Evolutionary conservation across 2,113 vertebrate genomes (phyloP), one percentile per base, ranked within the genome.

Genomic region (Megatriorchis doriae): DNA sequence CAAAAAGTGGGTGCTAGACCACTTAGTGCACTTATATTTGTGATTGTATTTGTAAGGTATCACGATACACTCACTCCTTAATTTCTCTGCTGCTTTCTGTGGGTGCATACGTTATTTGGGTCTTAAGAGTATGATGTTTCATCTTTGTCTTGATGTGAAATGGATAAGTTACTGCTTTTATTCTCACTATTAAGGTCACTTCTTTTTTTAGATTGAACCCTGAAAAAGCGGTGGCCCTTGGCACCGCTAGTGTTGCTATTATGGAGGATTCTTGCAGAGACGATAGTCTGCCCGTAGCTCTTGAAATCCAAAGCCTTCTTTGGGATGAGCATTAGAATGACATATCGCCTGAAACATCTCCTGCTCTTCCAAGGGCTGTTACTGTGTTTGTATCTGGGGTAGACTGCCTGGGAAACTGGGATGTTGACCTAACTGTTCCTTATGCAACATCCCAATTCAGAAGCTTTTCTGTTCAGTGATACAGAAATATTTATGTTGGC

Each of bases 401-500:
- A 22, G 34, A n/a, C 55, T 84, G 90, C 75, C 80, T 88, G 86
- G 65, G 90, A 94, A 86, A 63, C 55, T 26, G 94, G 52, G 75
- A 17, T 83, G 77, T 81, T 95, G 92, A 67, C 75, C 86, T 32
- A 26, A 63, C 63, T 92, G 42, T n/a, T 92, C 67, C 75, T 92
- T 84, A 27, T 78, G 79, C 82, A 96, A 18, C 65, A 48, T 74
- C 72, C 65, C 61, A 36, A 52, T 52, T 84, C 94, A 84, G 90
- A 59, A 95, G 88, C 86, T 84, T 31, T 71, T 86, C 79, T 86
- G 45, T 53, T 86, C 9, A 10, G 90, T 0, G 3, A 91, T 74
- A 81, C 38, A 78, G 88, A 88, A 96, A 96, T 96, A 95, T 95
- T 95, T 96, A 52, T 90, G 90, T 96, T 97, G 96, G 96, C 95